A percentile compares a stretch with the other conserved stretches of the same genome.
These are phyloP conservation scores for Drosophila murphyi DNA, from an alignment of 1,140 invertebrate species.

Conservation along the genomic window DNA sequence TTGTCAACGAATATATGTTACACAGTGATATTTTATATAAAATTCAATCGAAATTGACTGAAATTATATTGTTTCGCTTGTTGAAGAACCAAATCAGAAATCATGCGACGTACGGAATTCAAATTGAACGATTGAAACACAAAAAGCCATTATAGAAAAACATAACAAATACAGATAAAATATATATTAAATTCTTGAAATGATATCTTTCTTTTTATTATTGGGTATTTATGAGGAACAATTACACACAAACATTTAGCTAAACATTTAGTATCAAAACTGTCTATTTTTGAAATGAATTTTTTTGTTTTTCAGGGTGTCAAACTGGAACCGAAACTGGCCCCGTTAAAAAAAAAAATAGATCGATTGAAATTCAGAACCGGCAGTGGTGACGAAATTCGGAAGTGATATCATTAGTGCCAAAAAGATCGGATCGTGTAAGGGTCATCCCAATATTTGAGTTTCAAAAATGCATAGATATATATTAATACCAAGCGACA, in stretches of 20 bases:
- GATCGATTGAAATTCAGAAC: too few species aligned
- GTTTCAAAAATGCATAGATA: too few species aligned
- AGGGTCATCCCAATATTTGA: too few species aligned
- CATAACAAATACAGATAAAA: background rate
- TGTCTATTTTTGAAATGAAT: constrained; percentile 1
- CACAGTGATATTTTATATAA: constrained; percentile 18
- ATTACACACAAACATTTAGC: constrained; percentile 61
- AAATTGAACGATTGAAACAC: constrained; percentile 6
- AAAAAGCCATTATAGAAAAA: constrained; percentile 12
- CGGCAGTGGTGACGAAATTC: too few species aligned
- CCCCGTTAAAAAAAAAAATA: too few species aligned
- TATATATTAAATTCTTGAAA: background rate
- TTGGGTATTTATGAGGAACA: constrained; percentile 29
- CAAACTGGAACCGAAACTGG: too few species aligned
- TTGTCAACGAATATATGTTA: constrained; percentile 25
- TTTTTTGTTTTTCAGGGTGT: constrained; percentile 6
- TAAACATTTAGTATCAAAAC: constrained; percentile 54
- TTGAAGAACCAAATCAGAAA: constrained; percentile 9
- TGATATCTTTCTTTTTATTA: background rate
- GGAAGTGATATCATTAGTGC: too few species aligned
- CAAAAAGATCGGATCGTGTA: too few species aligned
- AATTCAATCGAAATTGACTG: background rate
- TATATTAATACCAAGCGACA: too few species aligned
- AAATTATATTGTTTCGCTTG: background rate
- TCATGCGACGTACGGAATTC: constrained; percentile 27